Conservation (phyloP, 2,888 invertebrate genomes). For the Celastrina argiolus region DNA sequence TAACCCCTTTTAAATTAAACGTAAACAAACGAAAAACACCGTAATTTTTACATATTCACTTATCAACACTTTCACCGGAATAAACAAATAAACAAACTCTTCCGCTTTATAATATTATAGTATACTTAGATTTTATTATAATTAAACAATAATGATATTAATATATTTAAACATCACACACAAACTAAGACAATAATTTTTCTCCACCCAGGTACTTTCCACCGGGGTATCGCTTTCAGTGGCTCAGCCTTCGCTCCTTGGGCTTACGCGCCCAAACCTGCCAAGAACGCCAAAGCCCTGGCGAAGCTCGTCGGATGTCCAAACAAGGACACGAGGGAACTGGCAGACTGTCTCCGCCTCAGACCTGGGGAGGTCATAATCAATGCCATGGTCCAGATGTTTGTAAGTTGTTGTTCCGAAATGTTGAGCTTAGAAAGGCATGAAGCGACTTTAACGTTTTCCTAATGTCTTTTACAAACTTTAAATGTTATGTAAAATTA, state of each 20-base stretch:
- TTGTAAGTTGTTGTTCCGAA: slow-evolving; percentile 22
- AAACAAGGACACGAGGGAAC: neutral
- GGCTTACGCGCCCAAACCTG: slow-evolving; percentile 16
- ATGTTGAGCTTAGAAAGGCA: neutral
- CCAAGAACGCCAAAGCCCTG: slow-evolving; percentile 19
- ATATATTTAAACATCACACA: too few relatives aligned
- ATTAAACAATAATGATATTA: too few relatives aligned
- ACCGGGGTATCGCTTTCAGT: slow-evolving; percentile 23
- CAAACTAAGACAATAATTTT: too few relatives aligned
- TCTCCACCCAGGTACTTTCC: slow-evolving; percentile 19
- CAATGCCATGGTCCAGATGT: slow-evolving; percentile 21
- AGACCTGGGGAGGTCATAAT: slow-evolving; percentile 22
- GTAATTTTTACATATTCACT: too few relatives aligned
- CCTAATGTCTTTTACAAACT: too few relatives aligned
- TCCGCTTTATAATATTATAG: too few relatives aligned
- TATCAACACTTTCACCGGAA: too few relatives aligned
- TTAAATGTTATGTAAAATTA: too few relatives aligned
- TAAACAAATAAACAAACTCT: too few relatives aligned
- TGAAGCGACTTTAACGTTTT: neutral
- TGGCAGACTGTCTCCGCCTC: slow-evolving; percentile 16
- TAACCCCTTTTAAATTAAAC: too few relatives aligned
- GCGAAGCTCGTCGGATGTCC: slow-evolving; percentile 25
- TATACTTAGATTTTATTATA: too few relatives aligned
- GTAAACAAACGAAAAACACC: too few relatives aligned
- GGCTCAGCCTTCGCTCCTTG: slow-evolving; percentile 24